phyloP scores from a whole-genome alignment of 2,113 vertebrate species.

The Ramphastos sulfuratus region DNA sequence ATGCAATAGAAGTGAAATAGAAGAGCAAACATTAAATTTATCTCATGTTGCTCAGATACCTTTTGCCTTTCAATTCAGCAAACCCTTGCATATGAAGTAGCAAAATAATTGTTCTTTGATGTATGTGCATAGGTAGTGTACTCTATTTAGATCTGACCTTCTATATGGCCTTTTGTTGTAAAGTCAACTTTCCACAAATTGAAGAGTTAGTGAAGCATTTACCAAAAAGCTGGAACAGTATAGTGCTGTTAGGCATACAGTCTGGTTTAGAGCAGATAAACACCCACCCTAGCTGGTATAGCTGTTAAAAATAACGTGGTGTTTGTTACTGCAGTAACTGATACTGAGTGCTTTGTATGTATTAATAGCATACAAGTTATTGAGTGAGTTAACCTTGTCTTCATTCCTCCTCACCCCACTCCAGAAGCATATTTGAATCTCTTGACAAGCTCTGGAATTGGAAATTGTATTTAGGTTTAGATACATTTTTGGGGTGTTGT shows the following conservation, averaged over 20 bases:
- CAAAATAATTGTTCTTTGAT: background rate
- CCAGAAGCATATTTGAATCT: background rate
- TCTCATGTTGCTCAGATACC: background rate
- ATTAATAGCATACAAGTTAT: background rate
- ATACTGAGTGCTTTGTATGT: background rate
- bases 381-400: background rate
- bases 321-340: background rate
- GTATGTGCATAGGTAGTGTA: background rate
- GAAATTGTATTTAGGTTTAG: background rate
- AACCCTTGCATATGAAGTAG: background rate
- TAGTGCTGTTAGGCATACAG: background rate
- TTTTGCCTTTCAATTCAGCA: background rate
- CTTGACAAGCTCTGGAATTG: background rate
- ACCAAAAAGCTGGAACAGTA: background rate
- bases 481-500: background rate
- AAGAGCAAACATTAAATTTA: background rate
- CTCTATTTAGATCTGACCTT: background rate
- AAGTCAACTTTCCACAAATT: background rate
- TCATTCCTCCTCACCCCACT: background rate
- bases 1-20: slow-evolving; percentile 72
- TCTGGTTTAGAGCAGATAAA: background rate
- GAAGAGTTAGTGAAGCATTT: background rate
- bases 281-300: background rate
- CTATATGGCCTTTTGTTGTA: background rate
- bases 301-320: background rate